phyloP scores from a whole-genome alignment of 2,888 invertebrate species.

The Euzophera pinguis region DNA sequence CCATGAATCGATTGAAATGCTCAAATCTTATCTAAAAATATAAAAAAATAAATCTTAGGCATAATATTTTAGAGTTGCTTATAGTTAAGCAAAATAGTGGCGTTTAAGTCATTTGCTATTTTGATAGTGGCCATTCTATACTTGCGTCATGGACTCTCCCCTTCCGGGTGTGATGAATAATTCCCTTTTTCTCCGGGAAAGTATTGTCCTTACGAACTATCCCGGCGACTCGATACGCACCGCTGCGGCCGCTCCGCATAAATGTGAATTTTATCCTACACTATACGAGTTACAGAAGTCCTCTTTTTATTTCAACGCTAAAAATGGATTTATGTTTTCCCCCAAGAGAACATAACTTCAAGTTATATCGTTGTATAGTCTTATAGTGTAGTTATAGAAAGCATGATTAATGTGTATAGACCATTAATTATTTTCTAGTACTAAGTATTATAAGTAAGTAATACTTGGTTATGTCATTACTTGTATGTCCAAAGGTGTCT shows the following conservation, averaged over 20 bases:
- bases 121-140: constrained; percentile 68
- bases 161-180: constrained; percentile 81
- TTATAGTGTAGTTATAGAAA: no score
- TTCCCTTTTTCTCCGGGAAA: constrained; percentile 75
- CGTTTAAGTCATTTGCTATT: constrained; percentile 39
- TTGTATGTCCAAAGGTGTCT: background rate
- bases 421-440: no score
- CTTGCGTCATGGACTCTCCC: constrained; percentile 79
- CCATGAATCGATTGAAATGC: constrained; percentile 56
- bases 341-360: constrained; percentile 51
- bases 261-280: constrained; percentile 75
- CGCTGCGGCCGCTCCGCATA: constrained; percentile 70
- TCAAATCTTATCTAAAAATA: constrained; percentile 22
- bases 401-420: no score
- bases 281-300: constrained; percentile 61
- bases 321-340: constrained; percentile 64
- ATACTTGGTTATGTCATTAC: no score
- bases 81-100: constrained; percentile 18
- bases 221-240: constrained; percentile 74
- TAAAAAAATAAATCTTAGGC: constrained; percentile 32
- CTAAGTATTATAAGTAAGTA: no score
- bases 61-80: constrained; percentile 22
- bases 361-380: constrained; percentile 39
- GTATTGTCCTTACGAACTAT: constrained; percentile 76
- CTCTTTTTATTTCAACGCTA: constrained; percentile 70